A percentile compares a stretch with the other conserved stretches of the same genome.
phyloP scores from a whole-genome alignment of 2,113 vertebrate genomes.

The Podocnemis expansa region DNA sequence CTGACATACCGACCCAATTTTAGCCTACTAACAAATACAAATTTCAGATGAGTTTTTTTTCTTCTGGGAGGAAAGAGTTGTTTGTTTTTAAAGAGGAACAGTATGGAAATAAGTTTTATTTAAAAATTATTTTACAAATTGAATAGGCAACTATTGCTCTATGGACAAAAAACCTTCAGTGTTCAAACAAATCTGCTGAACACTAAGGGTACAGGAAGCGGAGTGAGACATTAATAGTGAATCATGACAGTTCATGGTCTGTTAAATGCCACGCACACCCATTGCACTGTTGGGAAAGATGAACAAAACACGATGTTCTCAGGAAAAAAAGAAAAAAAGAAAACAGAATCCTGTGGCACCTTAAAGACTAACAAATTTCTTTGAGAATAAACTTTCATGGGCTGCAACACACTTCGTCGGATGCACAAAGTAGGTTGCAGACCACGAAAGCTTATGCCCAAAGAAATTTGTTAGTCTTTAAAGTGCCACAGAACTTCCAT shows the following conservation, averaged over 20 bases:
- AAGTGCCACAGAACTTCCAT: no score
- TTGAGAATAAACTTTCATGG: no score
- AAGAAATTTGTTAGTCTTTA: no score
- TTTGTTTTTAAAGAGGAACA: not conserved
- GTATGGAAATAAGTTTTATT: not conserved
- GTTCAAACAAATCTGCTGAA: not conserved
- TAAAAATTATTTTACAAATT: not conserved
- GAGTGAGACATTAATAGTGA: not conserved
- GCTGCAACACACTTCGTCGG: no score
- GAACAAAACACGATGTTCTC: not conserved
- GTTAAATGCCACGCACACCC: rapidly evolving
- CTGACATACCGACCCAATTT: not conserved
- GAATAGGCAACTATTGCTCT: not conserved
- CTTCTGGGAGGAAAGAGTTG: not conserved
- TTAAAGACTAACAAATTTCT: no score
- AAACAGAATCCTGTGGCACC: no score
- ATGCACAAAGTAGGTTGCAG: no score
- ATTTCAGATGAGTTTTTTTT: not conserved
- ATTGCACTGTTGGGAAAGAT: not conserved
- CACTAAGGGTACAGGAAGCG: not conserved
- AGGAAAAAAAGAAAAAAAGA: no score
- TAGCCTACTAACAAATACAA: not conserved
- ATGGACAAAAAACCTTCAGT: rapidly evolving
- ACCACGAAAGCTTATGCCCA: no score
- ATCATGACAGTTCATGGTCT: not conserved